Evolutionary conservation across 2,888 invertebrate genomes (phyloP), one percentile per base, ranked within the genome.

Genomic region (Drosophila maculinotata): DNA sequence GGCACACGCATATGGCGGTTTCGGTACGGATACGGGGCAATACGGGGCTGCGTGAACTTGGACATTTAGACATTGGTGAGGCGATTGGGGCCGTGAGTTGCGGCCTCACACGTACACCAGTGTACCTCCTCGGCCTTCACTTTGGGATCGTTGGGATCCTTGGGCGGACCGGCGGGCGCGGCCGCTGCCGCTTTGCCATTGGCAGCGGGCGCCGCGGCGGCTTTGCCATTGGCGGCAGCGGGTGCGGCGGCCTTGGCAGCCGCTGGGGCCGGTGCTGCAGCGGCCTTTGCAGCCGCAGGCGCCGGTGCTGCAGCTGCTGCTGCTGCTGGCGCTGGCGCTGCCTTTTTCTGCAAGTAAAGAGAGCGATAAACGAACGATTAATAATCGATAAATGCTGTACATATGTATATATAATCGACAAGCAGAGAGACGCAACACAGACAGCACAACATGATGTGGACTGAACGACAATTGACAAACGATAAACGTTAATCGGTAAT

Each of bases 121-220:
- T 84, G 83, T 90, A 90, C 90, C 90, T 90, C 91, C 80, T 90
- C 90, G 64, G 76, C 78, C 76, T 89, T 90, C 63, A 84, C 87
- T 85, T 89, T 87, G 7, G 90, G 89, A 73, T 89, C 90, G 51
- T 90, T 89, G 47, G 89, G 88, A 74, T 90, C 90, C 83, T 88
- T 90, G 45, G 90, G 89, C 39, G 90, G 88, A 10, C 84, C 88
- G 25, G 89, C 86, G 38, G 89, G 84, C 12, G 88, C 87, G 25
- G 88, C 85, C 20, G 77, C 72, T 4, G 79, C 77, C 6, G 76
- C 65, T 20, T 73, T 69, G 8, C 69, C 78, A 41, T 68, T 78
- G 48, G 80, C 79, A 15, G 76, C 79, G 7, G 87, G 69, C 14
- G 79, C 79, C 1, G 85, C 74, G 1, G 85, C 74, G 1, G 76